phyloP scores from a whole-genome alignment of 1,140 invertebrate species.

The Drosophila micromelanica region DNA sequence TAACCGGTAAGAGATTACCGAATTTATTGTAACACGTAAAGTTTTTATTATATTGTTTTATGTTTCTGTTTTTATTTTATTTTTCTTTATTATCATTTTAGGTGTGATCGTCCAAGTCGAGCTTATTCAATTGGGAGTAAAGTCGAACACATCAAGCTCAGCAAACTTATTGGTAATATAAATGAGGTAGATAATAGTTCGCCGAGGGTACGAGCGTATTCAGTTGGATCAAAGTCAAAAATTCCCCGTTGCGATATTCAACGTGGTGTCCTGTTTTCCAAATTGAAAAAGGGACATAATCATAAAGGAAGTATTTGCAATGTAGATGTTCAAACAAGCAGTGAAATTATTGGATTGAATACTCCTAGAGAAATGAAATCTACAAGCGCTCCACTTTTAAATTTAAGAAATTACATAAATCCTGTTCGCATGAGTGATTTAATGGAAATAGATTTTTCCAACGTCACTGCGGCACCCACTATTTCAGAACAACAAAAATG shows the following conservation, averaged over 20 bases:
- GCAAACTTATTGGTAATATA: slow-evolving; percentile 62
- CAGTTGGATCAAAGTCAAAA: slow-evolving; percentile 88
- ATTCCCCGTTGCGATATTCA: slow-evolving; percentile 83
- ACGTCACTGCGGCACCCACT: slow-evolving; percentile 44
- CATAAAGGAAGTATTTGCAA: slow-evolving; percentile 67
- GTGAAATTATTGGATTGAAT: slow-evolving; percentile 15
- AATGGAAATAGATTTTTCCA: slow-evolving; percentile 92
- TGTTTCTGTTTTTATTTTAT: no score
- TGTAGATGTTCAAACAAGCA: slow-evolving; percentile 33
- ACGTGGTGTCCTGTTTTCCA: slow-evolving; percentile 54
- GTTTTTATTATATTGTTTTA: no score
- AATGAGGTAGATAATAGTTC: slow-evolving; percentile 65
- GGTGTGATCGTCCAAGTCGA: slow-evolving; percentile 87
- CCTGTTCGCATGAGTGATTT: slow-evolving; percentile 90
- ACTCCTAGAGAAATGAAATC: slow-evolving; percentile 84
- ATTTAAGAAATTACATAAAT: slow-evolving; percentile 87
- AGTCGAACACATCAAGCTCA: slow-evolving; percentile 86
- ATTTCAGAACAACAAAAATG: slow-evolving; percentile 35
- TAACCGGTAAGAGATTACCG: slow-evolving; percentile 49
- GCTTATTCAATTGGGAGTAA: slow-evolving; percentile 95
- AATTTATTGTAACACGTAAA: no score
- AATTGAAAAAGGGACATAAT: slow-evolving; percentile 47
- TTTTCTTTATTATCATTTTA: slow-evolving; percentile 16
- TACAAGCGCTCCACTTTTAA: slow-evolving; percentile 87
- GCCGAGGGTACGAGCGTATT: slow-evolving; percentile 88